A percentile compares a stretch with the other conserved stretches of the same genome.
These are phyloP conservation scores for Bradypodion ventrale DNA, from an alignment of 2,797 vertebrate genomes.

Conservation along the genomic window DNA sequence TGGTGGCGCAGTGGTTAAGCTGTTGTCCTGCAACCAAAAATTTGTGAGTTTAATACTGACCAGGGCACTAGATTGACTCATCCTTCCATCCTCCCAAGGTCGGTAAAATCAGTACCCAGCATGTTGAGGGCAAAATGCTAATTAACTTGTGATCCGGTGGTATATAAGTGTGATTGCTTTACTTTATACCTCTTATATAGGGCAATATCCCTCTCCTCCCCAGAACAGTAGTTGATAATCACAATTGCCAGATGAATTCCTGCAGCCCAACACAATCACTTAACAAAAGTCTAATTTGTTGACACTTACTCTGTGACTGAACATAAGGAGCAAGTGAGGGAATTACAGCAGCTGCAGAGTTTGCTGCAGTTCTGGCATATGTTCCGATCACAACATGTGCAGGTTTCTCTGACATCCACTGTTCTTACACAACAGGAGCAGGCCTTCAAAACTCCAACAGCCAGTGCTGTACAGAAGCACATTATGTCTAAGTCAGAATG, in stretches of 20 bases:
- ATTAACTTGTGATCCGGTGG: too few relatives aligned
- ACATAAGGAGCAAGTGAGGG: slow-evolving; percentile 70
- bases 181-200: background rate
- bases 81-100: too few relatives aligned
- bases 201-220: background rate
- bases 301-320: slow-evolving; percentile 74
- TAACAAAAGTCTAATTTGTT: background rate
- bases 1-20: too few relatives aligned
- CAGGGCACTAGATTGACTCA: too few relatives aligned
- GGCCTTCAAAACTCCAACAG: slow-evolving; percentile 47
- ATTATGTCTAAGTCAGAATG: background rate
- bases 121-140: too few relatives aligned
- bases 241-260: background rate
- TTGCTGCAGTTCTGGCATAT: slow-evolving; percentile 73
- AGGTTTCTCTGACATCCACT: slow-evolving; percentile 60
- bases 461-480: slow-evolving; percentile 44
- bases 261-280: background rate
- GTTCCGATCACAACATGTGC: slow-evolving; percentile 69
- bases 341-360: slow-evolving; percentile 70
- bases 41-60: too few relatives aligned
- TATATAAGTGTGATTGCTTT: too few relatives aligned
- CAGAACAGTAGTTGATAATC: background rate
- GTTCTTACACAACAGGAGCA: slow-evolving; percentile 74
- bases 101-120: too few relatives aligned
- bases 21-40: too few relatives aligned